Evolutionary conservation across 2,113 vertebrate genomes (phyloP), one percentile per base, ranked within the genome.

Genomic region (Etheostoma cragini): DNA sequence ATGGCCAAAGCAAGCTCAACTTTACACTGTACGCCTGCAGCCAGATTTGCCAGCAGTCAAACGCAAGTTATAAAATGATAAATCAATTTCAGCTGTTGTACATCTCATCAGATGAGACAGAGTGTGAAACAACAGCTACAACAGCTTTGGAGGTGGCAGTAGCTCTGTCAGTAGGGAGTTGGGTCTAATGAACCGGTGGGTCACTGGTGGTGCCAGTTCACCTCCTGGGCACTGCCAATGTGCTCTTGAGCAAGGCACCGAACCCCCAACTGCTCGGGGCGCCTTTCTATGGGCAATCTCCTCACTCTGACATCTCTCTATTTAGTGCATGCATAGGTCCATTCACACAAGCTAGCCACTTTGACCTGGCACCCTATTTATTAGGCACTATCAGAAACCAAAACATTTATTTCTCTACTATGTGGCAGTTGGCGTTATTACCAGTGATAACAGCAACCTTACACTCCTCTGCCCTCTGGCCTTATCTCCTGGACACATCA

Each of bases 401-500:
- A 82, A 87, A 81, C 63, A 52, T 70, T 68, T 58, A 46, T 85
- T 78, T 56, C 33, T 78, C 3, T 1, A 38, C 21, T 22, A 13
- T 42, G 76, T 47, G 53, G 69, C 78, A 70, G 74, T 63, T 72
- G 70, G 72, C 79, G 61, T 84, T 52, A 85, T 89, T 87, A 72
- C 76, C 80, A 30, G 84, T 49, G 79, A 91, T 87, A 91, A 80
- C 33, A 52, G 83, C 78, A 89, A 91, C 87, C 78, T 80, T 86
- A 91, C 88, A 91, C 87, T 88, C 84, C 60, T 81, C 33, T 26
- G 68, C 68, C 69, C 69, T 76, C 78, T 75, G 57, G 68, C 47
- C 61, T 88, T 89, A 91, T 94, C 90, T 82, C 42, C 54, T 72
- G 75, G 87, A 85, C 86, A 84, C 82, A 92, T 92, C 89, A 72